phyloP scores from a whole-genome alignment of 2,797 vertebrate species.

The Chrosomus eos region DNA sequence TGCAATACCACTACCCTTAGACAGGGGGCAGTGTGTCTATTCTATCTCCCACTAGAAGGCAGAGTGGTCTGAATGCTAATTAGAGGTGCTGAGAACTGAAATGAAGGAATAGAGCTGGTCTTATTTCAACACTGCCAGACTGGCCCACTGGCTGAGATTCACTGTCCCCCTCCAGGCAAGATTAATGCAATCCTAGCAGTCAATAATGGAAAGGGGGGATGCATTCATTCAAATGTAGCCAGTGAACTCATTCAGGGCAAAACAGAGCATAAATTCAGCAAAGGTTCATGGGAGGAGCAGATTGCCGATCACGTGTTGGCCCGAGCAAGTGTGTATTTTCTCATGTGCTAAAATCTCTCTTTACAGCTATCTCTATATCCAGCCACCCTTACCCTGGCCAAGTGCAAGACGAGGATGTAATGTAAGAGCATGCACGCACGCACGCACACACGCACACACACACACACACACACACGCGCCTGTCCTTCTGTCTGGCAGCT shows the following conservation, averaged over 20 bases:
- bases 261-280: slow-evolving; percentile 52
- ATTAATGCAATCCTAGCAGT: slow-evolving; percentile 63
- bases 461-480: slow-evolving; percentile 3
- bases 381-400: slow-evolving; percentile 93
- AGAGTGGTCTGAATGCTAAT: slow-evolving; percentile 73
- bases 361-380: slow-evolving; percentile 88
- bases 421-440: slow-evolving; percentile 81
- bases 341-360: slow-evolving; percentile 37
- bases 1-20: background rate
- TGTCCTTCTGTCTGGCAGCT: slow-evolving; percentile 13
- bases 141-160: slow-evolving; percentile 64
- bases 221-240: slow-evolving; percentile 73
- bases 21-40: slow-evolving; percentile 78
- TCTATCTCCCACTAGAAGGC: slow-evolving; percentile 55
- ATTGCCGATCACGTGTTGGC: slow-evolving; percentile 51
- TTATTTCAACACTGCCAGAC: slow-evolving; percentile 68
- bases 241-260: slow-evolving; percentile 59
- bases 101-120: slow-evolving; percentile 70
- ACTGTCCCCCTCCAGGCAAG: slow-evolving; percentile 72
- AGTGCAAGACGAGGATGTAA: slow-evolving; percentile 84
- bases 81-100: slow-evolving; percentile 63
- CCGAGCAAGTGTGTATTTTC: slow-evolving; percentile 13
- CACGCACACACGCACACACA: background rate
- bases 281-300: slow-evolving; percentile 64
- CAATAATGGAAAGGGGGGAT: slow-evolving; percentile 68